Percentiles rank a stretch among this genome's conserved stretches.
Conservation (phyloP, 2,797 vertebrate genomes). For the Poecilia gillii region DNA sequence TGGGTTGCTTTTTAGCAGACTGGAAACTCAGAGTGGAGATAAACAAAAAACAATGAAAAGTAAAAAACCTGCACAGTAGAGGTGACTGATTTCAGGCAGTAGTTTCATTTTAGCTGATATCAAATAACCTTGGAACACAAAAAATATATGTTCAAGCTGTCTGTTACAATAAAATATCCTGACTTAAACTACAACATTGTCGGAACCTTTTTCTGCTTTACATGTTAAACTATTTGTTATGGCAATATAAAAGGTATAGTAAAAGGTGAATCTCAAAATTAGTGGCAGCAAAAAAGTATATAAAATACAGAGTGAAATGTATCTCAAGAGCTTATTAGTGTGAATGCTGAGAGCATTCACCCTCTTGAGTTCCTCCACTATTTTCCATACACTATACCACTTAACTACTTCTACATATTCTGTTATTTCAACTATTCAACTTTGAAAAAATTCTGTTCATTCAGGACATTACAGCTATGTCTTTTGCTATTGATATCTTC, state of each 20-base stretch:
- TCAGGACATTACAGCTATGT: no score
- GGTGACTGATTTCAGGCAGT: slow-evolving; percentile 5
- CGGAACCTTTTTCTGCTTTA: not conserved
- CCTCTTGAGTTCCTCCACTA: no score
- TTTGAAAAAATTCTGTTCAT: no score
- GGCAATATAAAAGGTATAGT: not conserved
- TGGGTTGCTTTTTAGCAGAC: slow-evolving; percentile 86
- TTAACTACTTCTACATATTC: no score
- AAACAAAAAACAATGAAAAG: slow-evolving; percentile 52
- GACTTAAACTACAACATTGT: not conserved
- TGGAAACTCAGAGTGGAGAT: slow-evolving; percentile 67
- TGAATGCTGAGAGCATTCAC: no score
- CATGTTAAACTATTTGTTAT: not conserved
- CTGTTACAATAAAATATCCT: not conserved
- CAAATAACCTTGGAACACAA: not conserved
- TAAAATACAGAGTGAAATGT: no score
- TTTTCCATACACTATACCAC: no score
- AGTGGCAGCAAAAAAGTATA: no score
- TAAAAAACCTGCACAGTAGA: slow-evolving; percentile 43
- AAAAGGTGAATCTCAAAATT: no score
- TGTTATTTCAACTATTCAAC: no score
- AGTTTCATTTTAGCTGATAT: not conserved
- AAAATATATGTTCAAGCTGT: not conserved
- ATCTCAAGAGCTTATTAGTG: no score
- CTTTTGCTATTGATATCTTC: no score